phyloP scores from a whole-genome alignment of 2,113 vertebrate species.

The Tricholaema leucomelas region DNA sequence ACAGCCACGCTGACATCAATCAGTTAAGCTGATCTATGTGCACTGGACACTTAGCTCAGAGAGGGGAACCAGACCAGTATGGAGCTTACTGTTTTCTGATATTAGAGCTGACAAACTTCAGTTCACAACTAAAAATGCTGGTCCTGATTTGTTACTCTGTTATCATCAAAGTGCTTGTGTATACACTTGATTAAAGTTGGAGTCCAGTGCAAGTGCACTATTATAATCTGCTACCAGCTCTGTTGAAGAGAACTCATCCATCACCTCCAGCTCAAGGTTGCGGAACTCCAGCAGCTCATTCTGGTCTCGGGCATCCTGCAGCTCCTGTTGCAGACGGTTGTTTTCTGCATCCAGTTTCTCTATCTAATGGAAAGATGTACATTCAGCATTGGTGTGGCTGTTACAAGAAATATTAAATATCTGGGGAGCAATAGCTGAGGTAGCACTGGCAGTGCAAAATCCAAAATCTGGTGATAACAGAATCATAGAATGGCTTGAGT shows the following conservation, averaged over 20 bases:
- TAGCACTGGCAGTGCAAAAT: background rate
- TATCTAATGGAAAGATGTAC: conserved; percentile 81
- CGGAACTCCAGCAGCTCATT: conserved; percentile 97
- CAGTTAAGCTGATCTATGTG: background rate
- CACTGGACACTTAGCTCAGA: background rate
- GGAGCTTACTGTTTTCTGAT: background rate
- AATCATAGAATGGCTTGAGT: too few relatives aligned
- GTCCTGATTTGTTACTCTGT: background rate
- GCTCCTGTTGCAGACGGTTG: conserved; percentile 87
- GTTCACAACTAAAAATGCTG: background rate
- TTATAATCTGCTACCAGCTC: background rate
- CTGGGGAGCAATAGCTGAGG: background rate
- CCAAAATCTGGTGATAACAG: background rate
- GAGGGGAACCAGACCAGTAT: background rate
- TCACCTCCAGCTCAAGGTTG: conserved; percentile 96
- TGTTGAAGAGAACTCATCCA: background rate
- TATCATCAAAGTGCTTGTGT: background rate
- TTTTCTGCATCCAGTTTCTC: conserved; percentile 89
- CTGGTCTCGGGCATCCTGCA: conserved; percentile 97
- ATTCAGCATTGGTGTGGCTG: conserved; percentile 1
- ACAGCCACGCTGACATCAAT: background rate
- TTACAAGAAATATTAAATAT: background rate
- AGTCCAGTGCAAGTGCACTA: too few relatives aligned
- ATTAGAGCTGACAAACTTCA: background rate
- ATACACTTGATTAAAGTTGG: background rate